Base-by-base conservation (phyloP, 2,888 invertebrate genomes). In the Tipula confusa region DNA sequence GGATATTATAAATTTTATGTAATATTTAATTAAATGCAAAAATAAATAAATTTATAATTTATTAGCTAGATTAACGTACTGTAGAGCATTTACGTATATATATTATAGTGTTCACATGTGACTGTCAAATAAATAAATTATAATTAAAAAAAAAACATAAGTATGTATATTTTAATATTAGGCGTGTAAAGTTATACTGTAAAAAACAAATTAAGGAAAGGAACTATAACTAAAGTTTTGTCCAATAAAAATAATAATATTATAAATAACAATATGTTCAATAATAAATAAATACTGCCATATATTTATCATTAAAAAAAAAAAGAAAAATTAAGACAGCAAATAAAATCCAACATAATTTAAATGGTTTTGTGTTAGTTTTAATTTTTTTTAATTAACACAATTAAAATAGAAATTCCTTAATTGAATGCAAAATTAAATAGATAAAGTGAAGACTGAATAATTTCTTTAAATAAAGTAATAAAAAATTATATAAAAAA, bases 371-470 rank as follows among this genome's bases (percentile, higher is more conserved):
- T 64, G 64, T 64, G 64, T 64, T 24, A 64, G 11, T 64, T 64
- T 18, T 43, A 43, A n/a, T n/a, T n/a, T n/a, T 64, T 64, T 64
- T 43, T 43, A 43, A 24, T 64, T 64, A 18, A 64, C 64, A 64
- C 15, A 64, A 64, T 9, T 64, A 24, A 64, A 64, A 64, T 64
- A 64, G 64, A 64, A 64, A 64, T 64, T 64, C 24, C 24, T 64
- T 24, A 64, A 64, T 64, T 64, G 11, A 64, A 64, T 24, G 64
- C 64, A 24, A 64, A 64, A 64, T 24, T 64, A 64, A 64, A 64
- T 64, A 64, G 64, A 64, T 64, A 64, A 64, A 64, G 64, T 64
- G 64, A 64, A 64, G 64, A 64, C 64, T 64, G 64, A 64, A 24
- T 64, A 64, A 64, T 64, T 24, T 64, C 64, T 64, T 64, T 64